A percentile compares a stretch with the other conserved stretches of the same genome.
Conservation (phyloP, 2,113 vertebrate genomes). For the Psammodynastes pulverulentus region DNA sequence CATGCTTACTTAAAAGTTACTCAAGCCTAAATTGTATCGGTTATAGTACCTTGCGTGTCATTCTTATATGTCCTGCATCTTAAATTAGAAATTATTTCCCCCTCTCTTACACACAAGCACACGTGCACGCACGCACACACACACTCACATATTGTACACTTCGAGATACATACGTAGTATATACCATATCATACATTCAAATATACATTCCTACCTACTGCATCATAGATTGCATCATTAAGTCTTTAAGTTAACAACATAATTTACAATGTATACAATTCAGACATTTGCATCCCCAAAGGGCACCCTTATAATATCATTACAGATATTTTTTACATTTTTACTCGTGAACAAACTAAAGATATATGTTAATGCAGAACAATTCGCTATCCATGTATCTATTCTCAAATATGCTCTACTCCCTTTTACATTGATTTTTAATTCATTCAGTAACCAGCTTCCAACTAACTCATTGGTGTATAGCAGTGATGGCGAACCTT, state of each 20-base stretch:
- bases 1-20: neutral
- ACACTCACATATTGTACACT: neutral
- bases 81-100: neutral
- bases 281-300: neutral
- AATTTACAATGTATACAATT: neutral
- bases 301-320: neutral
- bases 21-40: neutral
- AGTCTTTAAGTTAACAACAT: neutral
- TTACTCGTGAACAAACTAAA: neutral
- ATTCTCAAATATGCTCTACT: neutral
- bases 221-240: neutral
- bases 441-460: neutral
- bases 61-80: neutral
- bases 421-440: neutral
- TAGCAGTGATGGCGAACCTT: no score
- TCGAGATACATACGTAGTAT: neutral
- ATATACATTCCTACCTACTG: neutral
- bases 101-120: no score
- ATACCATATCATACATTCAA: neutral
- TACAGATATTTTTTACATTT: neutral
- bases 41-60: neutral
- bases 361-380: neutral
- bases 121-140: neutral
- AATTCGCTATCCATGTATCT: neutral
- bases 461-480: neutral